These are phyloP conservation scores for Papio anubis DNA, from an alignment of 2,113 vertebrate species.

Conservation along the genomic window DNA sequence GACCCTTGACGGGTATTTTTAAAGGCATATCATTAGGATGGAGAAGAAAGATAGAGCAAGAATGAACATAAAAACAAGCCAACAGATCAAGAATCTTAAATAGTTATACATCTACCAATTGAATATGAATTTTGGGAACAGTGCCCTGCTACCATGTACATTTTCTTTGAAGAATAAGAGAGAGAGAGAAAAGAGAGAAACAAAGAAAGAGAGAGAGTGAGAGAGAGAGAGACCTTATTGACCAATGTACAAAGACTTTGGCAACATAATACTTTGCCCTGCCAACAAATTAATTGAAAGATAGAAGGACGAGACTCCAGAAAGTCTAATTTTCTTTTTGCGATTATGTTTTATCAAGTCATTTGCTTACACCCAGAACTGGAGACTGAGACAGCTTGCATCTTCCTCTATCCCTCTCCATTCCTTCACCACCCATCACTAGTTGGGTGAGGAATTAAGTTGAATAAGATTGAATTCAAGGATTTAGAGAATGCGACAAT, in stretches of 20 bases:
- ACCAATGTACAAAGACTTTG: neutral
- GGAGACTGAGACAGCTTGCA: neutral
- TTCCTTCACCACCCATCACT: neutral
- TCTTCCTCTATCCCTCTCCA: rapidly evolving
- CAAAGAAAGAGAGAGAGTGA: neutral
- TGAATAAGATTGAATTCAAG: neutral
- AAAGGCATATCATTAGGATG: neutral
- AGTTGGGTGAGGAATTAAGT: neutral
- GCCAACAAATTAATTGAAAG: constrained; percentile 47
- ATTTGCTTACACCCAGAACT: constrained; percentile 22
- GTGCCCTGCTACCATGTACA: neutral
- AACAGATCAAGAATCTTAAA: neutral
- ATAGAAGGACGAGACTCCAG: neutral
- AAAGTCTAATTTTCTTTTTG: neutral
- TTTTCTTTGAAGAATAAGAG: neutral
- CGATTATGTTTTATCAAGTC: constrained; percentile 14
- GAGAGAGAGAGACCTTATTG: neutral
- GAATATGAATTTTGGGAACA: neutral
- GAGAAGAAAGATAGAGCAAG: neutral
- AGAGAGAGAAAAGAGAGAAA: neutral
- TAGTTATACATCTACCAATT: neutral
- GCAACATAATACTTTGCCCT: neutral
- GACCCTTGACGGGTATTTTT: neutral
- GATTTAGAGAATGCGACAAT: neutral
- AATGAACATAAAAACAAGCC: neutral